A percentile compares a stretch with the other conserved stretches of the same genome.
These are phyloP conservation scores for Crenichthys baileyi DNA, from an alignment of 2,797 vertebrate species.

Conservation along the genomic window DNA sequence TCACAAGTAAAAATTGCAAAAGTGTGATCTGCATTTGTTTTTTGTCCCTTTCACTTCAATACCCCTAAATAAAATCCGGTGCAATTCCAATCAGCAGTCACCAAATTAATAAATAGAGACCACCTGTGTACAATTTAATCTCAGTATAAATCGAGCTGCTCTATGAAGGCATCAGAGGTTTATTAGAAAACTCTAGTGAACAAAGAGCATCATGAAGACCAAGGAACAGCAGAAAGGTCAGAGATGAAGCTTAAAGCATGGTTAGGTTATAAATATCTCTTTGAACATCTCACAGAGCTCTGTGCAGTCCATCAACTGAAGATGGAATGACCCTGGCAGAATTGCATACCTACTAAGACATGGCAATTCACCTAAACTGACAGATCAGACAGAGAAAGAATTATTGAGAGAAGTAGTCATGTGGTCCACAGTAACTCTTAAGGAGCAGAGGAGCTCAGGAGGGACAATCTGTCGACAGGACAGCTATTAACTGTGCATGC, in stretches of 20 bases:
- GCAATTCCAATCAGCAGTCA: not conserved
- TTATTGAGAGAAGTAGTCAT: too few species aligned
- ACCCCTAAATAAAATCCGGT: not conserved
- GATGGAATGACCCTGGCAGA: not conserved
- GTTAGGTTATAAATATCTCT: not conserved
- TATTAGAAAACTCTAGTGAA: not conserved
- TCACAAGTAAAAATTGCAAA: not conserved
- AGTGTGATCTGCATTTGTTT: not conserved
- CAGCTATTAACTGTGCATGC: too few species aligned
- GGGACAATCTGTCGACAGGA: too few species aligned
- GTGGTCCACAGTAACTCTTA: too few species aligned
- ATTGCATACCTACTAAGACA: not conserved
- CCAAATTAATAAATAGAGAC: not conserved
- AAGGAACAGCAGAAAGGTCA: not conserved
- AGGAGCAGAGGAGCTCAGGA: too few species aligned
- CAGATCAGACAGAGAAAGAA: too few species aligned
- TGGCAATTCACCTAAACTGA: not conserved
- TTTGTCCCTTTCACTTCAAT: not conserved
- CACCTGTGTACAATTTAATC: not conserved
- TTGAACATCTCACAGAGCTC: not conserved
- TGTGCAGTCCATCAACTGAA: not conserved
- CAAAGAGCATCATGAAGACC: not conserved
- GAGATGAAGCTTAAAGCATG: not conserved
- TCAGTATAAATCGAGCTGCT: not conserved
- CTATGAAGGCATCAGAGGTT: not conserved